A percentile compares a stretch with the other conserved stretches of the same genome.
These are phyloP conservation scores for Galaxea fascicularis DNA, from an alignment of 92 coral and sea anemone genomes.

Conservation along the genomic window DNA sequence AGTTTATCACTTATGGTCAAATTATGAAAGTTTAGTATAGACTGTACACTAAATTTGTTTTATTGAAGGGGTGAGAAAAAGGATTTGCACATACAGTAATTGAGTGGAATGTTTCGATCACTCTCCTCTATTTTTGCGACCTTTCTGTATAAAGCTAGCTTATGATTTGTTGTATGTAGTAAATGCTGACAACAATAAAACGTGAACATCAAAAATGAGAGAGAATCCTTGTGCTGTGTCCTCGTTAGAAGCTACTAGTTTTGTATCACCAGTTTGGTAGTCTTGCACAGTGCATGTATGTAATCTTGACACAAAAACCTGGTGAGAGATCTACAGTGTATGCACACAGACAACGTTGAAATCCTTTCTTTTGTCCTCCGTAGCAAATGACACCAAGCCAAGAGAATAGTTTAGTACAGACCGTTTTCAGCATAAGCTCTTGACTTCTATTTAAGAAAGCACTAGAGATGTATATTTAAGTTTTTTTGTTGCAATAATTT, in stretches of 20 bases:
- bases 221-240: background rate
- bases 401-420: no score
- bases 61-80: background rate
- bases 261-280: background rate
- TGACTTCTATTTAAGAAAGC: no score
- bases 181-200: conserved; percentile 10
- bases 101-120: background rate
- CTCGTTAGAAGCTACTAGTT: background rate
- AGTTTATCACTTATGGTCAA: background rate
- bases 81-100: conserved; percentile 18
- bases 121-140: conserved; percentile 12
- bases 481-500: no score
- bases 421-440: no score
- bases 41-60: conserved; percentile 12
- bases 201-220: background rate
- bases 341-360: no score
- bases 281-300: no score
- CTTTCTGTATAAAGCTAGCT: background rate
- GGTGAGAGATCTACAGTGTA: no score
- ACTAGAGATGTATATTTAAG: no score
- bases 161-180: conserved; percentile 24
- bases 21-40: background rate
- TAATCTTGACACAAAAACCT: no score
- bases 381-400: no score
- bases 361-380: no score